Conservation (phyloP, 2,113 vertebrate species). For the Muntiacus reevesi region DNA sequence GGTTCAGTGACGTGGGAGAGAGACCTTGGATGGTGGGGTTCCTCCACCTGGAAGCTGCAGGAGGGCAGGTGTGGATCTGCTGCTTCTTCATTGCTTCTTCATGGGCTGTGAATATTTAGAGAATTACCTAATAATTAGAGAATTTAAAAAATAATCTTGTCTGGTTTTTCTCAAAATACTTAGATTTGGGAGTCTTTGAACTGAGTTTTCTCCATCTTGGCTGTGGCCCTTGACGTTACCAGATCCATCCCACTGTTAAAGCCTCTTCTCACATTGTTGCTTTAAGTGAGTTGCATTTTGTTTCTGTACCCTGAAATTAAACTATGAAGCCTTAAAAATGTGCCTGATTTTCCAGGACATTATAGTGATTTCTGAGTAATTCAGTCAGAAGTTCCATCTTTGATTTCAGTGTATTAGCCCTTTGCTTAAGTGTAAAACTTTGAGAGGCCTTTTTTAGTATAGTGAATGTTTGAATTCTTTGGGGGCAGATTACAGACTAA, state of each 20-base stretch:
- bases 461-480: background rate
- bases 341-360: background rate
- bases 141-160: background rate
- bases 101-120: background rate
- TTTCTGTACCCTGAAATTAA: background rate
- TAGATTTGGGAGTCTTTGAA: background rate
- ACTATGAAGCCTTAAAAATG: background rate
- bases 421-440: background rate
- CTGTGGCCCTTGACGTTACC: background rate
- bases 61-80: background rate
- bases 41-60: background rate
- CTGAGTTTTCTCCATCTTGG: background rate
- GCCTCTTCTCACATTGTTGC: background rate
- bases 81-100: background rate
- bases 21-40: background rate
- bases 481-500: background rate
- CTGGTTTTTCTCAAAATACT: background rate
- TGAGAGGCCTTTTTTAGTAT: background rate
- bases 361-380: background rate
- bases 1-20: background rate
- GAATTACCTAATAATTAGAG: background rate
- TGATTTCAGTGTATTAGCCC: background rate
- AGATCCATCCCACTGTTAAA: background rate
- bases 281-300: background rate
- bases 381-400: background rate